A percentile compares a stretch with the other conserved stretches of the same genome.
These are phyloP conservation scores for Parelbella ahira DNA, from an alignment of 2,888 invertebrate species.

Conservation along the genomic window DNA sequence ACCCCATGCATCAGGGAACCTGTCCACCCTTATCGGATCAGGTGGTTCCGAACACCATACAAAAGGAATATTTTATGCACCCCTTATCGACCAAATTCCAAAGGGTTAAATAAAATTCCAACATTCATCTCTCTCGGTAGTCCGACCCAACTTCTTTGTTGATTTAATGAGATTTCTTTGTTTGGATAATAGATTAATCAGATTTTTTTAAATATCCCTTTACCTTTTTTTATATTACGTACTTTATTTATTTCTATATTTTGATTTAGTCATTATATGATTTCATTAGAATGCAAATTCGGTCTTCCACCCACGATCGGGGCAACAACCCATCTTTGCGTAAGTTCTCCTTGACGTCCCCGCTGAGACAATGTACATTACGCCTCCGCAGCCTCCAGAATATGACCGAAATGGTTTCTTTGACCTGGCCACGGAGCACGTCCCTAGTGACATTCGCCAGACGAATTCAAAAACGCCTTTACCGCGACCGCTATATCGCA, in stretches of 20 bases:
- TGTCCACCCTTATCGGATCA: slow-evolving; percentile 60
- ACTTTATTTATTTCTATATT: too few relatives aligned
- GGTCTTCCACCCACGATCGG: slow-evolving; percentile 38
- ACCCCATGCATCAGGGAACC: slow-evolving; percentile 49
- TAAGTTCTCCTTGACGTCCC: slow-evolving; percentile 57
- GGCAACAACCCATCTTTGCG: slow-evolving; percentile 51
- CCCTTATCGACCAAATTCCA: slow-evolving; percentile 60
- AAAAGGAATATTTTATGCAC: slow-evolving; percentile 55
- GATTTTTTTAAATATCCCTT: too few relatives aligned
- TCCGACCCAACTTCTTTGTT: slow-evolving; percentile 43
- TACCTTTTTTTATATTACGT: too few relatives aligned
- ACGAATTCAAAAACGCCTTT: slow-evolving; percentile 50
- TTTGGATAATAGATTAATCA: too few relatives aligned
- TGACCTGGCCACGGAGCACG: slow-evolving; percentile 52
- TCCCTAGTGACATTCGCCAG: slow-evolving; percentile 56
- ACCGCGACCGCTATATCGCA: slow-evolving; percentile 42
- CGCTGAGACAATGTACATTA: slow-evolving; percentile 59
- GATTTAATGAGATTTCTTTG: slow-evolving; percentile 48
- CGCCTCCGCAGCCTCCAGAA: slow-evolving; percentile 54
- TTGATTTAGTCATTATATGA: slow-evolving; percentile 25
- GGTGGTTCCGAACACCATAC: slow-evolving; percentile 58
- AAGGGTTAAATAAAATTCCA: slow-evolving; percentile 50
- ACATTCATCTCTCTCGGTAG: slow-evolving; percentile 67
- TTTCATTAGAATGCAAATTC: slow-evolving; percentile 28
- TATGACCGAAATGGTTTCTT: slow-evolving; percentile 58